phyloP scores from a whole-genome alignment of 2,113 vertebrate genomes.

The Urocynchramus pylzowi region DNA sequence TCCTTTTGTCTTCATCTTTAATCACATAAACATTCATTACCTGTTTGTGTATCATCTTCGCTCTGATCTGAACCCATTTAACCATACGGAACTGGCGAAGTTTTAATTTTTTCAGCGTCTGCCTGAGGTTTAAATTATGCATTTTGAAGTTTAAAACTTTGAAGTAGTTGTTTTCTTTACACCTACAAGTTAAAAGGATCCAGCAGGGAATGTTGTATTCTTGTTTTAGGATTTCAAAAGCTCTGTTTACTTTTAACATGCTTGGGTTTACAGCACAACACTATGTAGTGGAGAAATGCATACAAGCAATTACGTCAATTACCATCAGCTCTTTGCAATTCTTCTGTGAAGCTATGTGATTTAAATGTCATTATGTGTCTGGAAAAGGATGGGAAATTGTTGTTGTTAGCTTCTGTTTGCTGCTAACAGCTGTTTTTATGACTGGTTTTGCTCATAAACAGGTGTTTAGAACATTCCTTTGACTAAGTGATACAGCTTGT shows the following conservation, averaged over 20 bases:
- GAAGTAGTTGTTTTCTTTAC: slow-evolving; percentile 34
- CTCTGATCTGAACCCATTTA: slow-evolving; percentile 17
- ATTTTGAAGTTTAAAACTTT: slow-evolving; percentile 52
- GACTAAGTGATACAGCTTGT: slow-evolving; percentile 27
- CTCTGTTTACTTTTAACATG: slow-evolving; percentile 70
- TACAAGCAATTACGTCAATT: slow-evolving; percentile 73
- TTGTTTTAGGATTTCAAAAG: slow-evolving; percentile 56
- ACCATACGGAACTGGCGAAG: neutral
- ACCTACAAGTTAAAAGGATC: slow-evolving; percentile 45
- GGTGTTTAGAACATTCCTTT: slow-evolving; percentile 75
- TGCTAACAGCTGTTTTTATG: slow-evolving; percentile 75
- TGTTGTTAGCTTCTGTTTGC: slow-evolving; percentile 64
- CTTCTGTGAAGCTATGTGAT: slow-evolving; percentile 65
- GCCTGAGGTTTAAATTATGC: slow-evolving; percentile 20
- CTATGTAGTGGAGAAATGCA: slow-evolving; percentile 76
- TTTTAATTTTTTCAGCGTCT: slow-evolving; percentile 40
- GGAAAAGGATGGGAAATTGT: slow-evolving; percentile 67
- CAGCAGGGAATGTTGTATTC: slow-evolving; percentile 13
- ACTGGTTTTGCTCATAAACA: slow-evolving; percentile 83
- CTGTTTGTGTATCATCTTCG: neutral
- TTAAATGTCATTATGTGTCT: slow-evolving; percentile 71
- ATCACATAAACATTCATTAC: neutral
- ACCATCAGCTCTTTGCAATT: slow-evolving; percentile 65
- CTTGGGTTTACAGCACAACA: slow-evolving; percentile 55
- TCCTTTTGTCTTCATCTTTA: neutral